A percentile compares a stretch with the other conserved stretches of the same genome.
Evolutionary conservation across 92 coral and sea anemone genomes (phyloP).

Genomic region (Bergia puertoricense): DNA sequence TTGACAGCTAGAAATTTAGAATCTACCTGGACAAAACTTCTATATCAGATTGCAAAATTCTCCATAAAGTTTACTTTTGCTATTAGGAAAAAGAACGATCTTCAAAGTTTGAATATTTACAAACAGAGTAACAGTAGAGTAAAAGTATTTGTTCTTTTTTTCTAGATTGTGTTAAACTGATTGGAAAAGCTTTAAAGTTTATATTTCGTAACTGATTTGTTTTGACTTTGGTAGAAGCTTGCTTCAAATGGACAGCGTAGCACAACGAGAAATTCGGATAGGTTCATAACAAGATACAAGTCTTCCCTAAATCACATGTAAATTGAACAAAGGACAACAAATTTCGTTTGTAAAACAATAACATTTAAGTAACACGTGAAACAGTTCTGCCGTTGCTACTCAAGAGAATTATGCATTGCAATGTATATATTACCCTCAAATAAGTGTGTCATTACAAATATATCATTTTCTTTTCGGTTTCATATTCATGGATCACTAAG

Average conservation of each 20-base stretch:
- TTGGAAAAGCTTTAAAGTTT: no score
- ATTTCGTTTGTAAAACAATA: constrained; percentile 15
- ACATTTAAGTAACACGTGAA: constrained; percentile 15
- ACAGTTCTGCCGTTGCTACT: constrained; percentile 6
- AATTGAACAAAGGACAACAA: neutral
- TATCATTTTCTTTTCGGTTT: neutral
- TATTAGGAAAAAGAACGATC: neutral
- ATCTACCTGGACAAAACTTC: neutral
- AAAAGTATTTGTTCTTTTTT: no score
- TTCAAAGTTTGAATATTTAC: neutral
- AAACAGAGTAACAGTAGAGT: neutral
- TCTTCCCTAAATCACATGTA: neutral
- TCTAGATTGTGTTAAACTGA: neutral
- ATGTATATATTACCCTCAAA: neutral
- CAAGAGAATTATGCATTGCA: neutral
- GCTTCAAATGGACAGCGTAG: neutral
- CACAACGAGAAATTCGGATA: neutral
- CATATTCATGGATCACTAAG: neutral
- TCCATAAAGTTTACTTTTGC: no score
- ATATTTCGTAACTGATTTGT: no score
- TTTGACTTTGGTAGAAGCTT: neutral
- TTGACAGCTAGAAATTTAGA: neutral
- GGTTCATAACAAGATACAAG: neutral
- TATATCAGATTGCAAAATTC: neutral
- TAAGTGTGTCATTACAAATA: neutral